These are phyloP conservation scores for Terebella lapidaria DNA, from an alignment of 2,888 invertebrate species.

Conservation along the genomic window DNA sequence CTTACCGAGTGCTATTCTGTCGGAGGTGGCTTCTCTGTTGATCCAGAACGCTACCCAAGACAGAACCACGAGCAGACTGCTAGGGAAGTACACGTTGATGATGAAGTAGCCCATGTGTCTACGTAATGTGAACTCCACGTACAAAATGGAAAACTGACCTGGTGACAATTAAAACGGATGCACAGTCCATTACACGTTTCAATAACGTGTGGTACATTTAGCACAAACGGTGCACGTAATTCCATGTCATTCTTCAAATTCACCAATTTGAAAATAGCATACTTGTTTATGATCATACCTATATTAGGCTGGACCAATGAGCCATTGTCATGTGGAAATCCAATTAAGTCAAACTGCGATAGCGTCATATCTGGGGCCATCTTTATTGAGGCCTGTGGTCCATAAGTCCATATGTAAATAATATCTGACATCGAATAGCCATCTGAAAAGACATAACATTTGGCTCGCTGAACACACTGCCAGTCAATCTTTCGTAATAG, in stretches of 20 bases:
- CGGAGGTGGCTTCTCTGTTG: conserved; percentile 88
- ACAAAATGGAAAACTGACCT: conserved; percentile 66
- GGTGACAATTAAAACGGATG: not conserved
- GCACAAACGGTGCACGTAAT: too few species aligned
- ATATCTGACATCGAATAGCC: conserved; percentile 42
- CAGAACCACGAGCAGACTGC: conserved; percentile 84
- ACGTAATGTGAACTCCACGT: conserved; percentile 86
- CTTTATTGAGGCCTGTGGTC: conserved; percentile 70
- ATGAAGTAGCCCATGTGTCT: conserved; percentile 91
- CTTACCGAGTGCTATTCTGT: conserved; percentile 79
- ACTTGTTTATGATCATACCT: conserved; percentile 7
- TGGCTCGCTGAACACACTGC: too few species aligned
- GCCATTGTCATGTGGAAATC: conserved; percentile 28
- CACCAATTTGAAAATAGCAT: too few species aligned
- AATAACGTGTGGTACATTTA: not conserved
- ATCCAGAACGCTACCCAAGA: conserved; percentile 98
- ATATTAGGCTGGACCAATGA: conserved; percentile 15
- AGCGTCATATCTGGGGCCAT: conserved; percentile 86
- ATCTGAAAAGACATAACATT: too few species aligned
- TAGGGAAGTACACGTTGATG: conserved; percentile 91
- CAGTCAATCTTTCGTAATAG: too few species aligned
- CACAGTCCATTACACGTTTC: not conserved
- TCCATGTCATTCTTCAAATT: too few species aligned
- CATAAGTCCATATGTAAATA: conserved; percentile 42
- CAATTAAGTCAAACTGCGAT: conserved; percentile 85